phyloP scores from a whole-genome alignment of 2,113 vertebrate species.

The Cygnus buccinator region DNA sequence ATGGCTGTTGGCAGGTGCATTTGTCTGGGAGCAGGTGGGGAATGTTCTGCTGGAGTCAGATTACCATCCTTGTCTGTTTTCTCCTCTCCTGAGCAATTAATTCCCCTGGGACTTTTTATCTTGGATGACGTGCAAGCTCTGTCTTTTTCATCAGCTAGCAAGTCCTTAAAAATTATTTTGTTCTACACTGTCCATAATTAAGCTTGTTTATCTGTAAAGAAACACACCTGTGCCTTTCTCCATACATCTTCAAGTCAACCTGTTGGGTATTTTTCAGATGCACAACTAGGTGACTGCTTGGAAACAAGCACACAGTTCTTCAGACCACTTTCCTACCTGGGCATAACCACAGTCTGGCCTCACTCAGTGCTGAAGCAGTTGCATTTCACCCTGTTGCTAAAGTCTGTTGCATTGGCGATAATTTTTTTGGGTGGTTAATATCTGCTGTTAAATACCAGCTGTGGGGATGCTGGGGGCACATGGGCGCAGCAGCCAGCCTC shows the following conservation, averaged over 20 bases:
- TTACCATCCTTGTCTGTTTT: neutral
- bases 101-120: neutral
- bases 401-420: rapidly evolving
- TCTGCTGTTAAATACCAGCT: neutral
- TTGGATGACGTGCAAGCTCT: neutral
- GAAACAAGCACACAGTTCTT: neutral
- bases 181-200: neutral
- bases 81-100: neutral
- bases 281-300: neutral
- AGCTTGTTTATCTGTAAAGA: neutral
- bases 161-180: neutral
- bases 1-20: neutral
- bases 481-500: no score
- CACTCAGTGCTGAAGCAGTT: rapidly evolving
- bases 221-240: neutral
- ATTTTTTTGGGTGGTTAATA: neutral
- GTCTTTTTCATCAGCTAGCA: neutral
- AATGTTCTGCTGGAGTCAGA: neutral
- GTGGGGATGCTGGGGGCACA: no score
- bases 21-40: neutral
- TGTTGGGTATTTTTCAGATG: neutral
- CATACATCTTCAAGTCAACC: no score
- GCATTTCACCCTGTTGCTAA: neutral
- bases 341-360: neutral
- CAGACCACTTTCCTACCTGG: rapidly evolving